Evolutionary conservation across 2,888 invertebrate species (phyloP), one percentile per base, ranked within the genome.

Genomic region (Taphrorychus bicolor): DNA sequence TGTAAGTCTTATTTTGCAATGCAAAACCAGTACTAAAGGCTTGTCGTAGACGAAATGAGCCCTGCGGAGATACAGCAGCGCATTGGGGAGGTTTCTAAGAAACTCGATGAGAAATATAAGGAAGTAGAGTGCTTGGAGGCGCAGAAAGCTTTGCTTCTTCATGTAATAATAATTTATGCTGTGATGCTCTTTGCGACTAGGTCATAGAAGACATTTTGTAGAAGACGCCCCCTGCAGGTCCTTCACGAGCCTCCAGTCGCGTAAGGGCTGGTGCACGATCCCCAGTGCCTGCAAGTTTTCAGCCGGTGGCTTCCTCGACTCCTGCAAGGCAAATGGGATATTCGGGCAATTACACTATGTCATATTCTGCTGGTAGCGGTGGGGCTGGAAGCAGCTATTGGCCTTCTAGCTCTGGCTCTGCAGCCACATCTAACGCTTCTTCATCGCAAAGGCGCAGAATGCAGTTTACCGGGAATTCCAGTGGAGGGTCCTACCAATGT

Each of bases 31-130:
- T n/a, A n/a, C n/a, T n/a, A n/a, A n/a, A n/a, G n/a, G n/a, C 14
- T 48, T 48, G 48, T 52, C 21, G 4, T 19, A 69, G 69, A 65
- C 49, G 53, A 69, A 58, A 60, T 69, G 56, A 66, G 62, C 48
- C 45, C 58, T 9, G 19, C n/a, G 18, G 66, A 70, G 54, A 48
- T 70, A 11, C 14, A 61, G 3, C 52, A 49, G 23, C 7, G 59
- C 21, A 70, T 66, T 11, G 42, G 59, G 1, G 62, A 62, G 7
- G 51, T 70, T n/a, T 70, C 70, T n/a, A 21, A 51, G 23, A 66
- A 54, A 23, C 51, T 70, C 3, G 51, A 53, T 3, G 59, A 59
- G 1, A 70, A 70, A 48, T 66, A 62, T 16, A 58, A 56, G 21
- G 70, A 70, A 56, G 62, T 70, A 11, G 21, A 53, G 40, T 32